phyloP scores from a whole-genome alignment of 2,113 vertebrate genomes.

The Leucopsar rothschildi region DNA sequence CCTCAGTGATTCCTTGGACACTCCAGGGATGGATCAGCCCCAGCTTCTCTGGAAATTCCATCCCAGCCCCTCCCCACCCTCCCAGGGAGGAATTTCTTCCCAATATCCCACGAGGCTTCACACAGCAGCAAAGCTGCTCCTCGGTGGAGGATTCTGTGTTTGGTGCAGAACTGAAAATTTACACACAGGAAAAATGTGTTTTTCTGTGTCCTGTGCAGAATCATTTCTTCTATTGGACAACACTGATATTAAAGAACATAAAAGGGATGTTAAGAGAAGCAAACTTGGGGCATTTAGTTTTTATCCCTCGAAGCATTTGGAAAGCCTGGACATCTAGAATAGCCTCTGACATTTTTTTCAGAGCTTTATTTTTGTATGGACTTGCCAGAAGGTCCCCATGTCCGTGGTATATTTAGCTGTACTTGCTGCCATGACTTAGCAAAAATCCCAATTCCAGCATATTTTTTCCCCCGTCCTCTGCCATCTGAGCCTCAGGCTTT shows the following conservation, averaged over 20 bases:
- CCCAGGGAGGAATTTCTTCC: not conserved
- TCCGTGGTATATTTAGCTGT: not conserved
- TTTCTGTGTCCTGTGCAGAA: not conserved
- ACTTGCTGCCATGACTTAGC: not conserved
- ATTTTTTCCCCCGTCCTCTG: not conserved
- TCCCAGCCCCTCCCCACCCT: not conserved
- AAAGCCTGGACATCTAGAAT: not conserved
- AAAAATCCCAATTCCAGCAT: not conserved
- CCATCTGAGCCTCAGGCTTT: not conserved
- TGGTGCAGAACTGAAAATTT: not conserved
- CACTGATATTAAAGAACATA: not conserved
- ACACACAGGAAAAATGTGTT: not conserved
- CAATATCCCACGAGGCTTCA: not conserved
- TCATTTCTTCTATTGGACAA: not conserved
- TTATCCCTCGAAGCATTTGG: not conserved
- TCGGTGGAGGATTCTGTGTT: not conserved
- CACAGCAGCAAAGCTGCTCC: not conserved
- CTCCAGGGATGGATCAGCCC: too few species aligned
- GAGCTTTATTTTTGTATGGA: not conserved
- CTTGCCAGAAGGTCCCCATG: not conserved
- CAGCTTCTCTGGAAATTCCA: too few species aligned
- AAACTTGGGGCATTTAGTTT: rapidly evolving
- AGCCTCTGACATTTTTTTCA: not conserved
- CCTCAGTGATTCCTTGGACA: too few species aligned
- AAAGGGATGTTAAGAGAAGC: not conserved